Conservation (phyloP, 2,888 invertebrate species). For the Cheilosia pagana region DNA sequence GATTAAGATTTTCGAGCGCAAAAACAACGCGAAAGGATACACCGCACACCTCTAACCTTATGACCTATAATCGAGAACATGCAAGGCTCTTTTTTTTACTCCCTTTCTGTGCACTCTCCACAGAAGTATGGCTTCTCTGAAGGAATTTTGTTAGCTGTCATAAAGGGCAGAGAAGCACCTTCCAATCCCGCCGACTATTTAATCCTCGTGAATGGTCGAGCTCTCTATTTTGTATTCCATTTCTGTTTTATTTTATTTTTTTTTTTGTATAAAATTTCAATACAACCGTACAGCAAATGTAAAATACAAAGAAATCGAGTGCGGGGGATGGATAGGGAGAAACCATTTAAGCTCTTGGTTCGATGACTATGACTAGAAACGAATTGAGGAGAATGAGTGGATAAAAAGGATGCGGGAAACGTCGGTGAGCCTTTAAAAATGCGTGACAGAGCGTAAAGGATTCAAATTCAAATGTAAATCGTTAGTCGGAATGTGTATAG, state of each 20-base stretch:
- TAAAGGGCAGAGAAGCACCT: slow-evolving; percentile 59
- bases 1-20: slow-evolving; percentile 46
- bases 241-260: slow-evolving; percentile 2
- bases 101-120: slow-evolving; percentile 17
- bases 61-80: slow-evolving; percentile 72
- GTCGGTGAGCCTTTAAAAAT: slow-evolving; percentile 53
- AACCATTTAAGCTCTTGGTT: slow-evolving; percentile 61
- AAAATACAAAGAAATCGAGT: slow-evolving; percentile 24
- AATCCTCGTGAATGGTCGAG: slow-evolving; percentile 54
- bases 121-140: slow-evolving; percentile 70
- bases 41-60: slow-evolving; percentile 62
- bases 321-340: slow-evolving; percentile 11
- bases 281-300: slow-evolving; percentile 28
- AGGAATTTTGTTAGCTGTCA: slow-evolving; percentile 64
- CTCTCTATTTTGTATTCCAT: slow-evolving; percentile 22
- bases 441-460: slow-evolving; percentile 69
- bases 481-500: slow-evolving; percentile 16
- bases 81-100: slow-evolving; percentile 28
- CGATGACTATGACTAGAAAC: slow-evolving; percentile 59
- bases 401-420: slow-evolving; percentile 43
- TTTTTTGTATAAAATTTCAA: slow-evolving; percentile 31
- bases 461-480: slow-evolving; percentile 66
- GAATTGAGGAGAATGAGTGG: slow-evolving; percentile 39
- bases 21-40: slow-evolving; percentile 55
- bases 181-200: slow-evolving; percentile 35